A percentile compares a stretch with the other conserved stretches of the same genome.
Evolutionary conservation across 2,797 vertebrate genomes (phyloP).

Genomic region (Gallinago solitaria): DNA sequence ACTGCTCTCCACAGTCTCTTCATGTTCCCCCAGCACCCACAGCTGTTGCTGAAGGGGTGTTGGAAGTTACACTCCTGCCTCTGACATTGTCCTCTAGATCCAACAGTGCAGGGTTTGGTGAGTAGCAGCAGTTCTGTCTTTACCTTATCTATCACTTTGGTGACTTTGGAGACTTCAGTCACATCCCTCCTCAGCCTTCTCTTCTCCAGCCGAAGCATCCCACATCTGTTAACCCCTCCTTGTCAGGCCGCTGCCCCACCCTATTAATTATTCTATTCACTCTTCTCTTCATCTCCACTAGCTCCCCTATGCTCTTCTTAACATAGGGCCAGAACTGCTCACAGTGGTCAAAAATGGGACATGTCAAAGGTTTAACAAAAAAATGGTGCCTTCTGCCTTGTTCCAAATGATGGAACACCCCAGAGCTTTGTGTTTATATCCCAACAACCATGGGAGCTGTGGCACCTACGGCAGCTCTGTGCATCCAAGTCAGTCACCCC

Average conservation of each 20-base stretch:
- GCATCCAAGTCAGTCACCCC: background rate
- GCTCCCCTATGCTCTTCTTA: background rate
- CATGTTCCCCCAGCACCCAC: fast-evolving
- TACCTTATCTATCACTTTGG: background rate
- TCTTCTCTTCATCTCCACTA: background rate
- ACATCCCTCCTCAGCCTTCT: background rate
- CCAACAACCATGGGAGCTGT: background rate
- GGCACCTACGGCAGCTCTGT: background rate
- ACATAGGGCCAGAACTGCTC: background rate
- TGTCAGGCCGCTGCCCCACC: background rate
- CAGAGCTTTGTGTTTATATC: background rate
- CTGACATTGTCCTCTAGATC: background rate
- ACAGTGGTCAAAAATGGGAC: background rate
- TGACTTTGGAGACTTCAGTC: background rate
- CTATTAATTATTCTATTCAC: background rate
- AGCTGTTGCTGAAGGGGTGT: background rate
- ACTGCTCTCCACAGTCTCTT: background rate
- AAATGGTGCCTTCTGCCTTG: background rate
- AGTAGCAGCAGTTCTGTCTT: background rate
- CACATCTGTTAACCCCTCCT: background rate
- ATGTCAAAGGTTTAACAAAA: background rate
- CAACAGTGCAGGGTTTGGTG: background rate
- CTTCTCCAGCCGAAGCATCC: background rate
- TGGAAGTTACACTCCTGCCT: background rate
- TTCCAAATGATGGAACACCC: background rate